Evolutionary conservation across 2,797 vertebrate species (phyloP).

Genomic region (Intellagama lesueurii): DNA sequence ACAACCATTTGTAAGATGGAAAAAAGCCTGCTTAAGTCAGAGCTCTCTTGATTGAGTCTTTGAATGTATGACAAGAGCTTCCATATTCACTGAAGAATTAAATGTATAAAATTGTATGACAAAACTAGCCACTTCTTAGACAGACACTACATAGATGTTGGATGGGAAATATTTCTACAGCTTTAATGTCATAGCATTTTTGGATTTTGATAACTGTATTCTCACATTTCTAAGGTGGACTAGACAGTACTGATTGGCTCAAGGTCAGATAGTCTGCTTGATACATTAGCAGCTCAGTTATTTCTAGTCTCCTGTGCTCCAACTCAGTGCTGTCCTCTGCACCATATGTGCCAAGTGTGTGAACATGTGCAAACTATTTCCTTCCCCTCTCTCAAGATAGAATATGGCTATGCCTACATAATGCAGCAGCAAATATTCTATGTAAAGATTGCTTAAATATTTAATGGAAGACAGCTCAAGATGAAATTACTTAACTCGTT

Average conservation of each 20-base stretch:
- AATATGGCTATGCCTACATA: neutral
- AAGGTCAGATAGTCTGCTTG: neutral
- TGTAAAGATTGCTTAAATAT: neutral
- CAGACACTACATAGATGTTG: neutral
- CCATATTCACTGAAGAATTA: neutral
- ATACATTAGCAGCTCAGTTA: neutral
- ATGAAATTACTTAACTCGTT: neutral
- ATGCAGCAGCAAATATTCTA: neutral
- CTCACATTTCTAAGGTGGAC: neutral
- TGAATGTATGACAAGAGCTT: neutral
- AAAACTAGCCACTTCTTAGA: neutral
- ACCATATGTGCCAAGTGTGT: neutral
- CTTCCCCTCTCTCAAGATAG: neutral
- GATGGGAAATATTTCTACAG: neutral
- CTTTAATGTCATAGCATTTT: neutral
- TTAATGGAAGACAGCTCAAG: constrained; percentile 12
- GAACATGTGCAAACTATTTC: neutral
- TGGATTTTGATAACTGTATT: neutral
- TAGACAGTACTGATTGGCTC: neutral
- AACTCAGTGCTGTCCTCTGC: neutral
- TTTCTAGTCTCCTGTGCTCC: neutral
- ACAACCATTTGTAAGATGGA: neutral
- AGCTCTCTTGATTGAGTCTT: neutral
- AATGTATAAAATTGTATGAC: neutral
- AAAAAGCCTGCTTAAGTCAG: neutral